A percentile compares a stretch with the other conserved stretches of the same genome.
Evolutionary conservation across 2,113 vertebrate genomes (phyloP).

Genomic region (Naja naja): DNA sequence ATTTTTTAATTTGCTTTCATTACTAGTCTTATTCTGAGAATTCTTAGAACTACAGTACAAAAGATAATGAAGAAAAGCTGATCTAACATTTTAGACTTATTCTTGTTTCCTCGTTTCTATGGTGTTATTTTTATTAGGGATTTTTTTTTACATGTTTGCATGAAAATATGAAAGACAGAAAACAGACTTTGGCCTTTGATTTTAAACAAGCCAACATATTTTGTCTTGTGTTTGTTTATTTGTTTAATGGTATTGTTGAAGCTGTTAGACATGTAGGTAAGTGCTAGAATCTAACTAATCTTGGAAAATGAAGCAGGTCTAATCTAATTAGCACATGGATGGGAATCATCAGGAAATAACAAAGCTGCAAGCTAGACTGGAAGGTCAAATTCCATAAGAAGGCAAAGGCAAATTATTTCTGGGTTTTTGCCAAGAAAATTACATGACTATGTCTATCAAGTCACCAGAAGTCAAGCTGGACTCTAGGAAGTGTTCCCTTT

Average conservation of each 20-base stretch:
- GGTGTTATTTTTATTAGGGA: background rate
- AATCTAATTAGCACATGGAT: background rate
- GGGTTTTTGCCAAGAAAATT: background rate
- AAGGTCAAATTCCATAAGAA: background rate
- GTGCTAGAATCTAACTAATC: background rate
- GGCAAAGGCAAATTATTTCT: background rate
- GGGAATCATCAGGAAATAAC: background rate
- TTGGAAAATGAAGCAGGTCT: background rate
- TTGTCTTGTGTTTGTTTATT: background rate
- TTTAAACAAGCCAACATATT: background rate
- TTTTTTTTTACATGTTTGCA: background rate
- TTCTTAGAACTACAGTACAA: background rate
- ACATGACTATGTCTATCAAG: background rate
- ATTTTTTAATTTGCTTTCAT: background rate
- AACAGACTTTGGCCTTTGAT: background rate
- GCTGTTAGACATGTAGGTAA: background rate
- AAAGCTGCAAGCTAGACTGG: background rate
- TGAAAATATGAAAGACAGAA: background rate
- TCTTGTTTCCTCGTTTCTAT: background rate
- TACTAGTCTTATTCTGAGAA: background rate
- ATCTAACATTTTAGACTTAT: background rate
- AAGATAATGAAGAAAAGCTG: background rate
- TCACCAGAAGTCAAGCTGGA: background rate
- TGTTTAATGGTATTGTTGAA: background rate
- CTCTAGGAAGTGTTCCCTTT: background rate